A percentile compares a stretch with the other conserved stretches of the same genome.
phyloP scores from a whole-genome alignment of 2,797 vertebrate species.

The Decapterus maruadsi region DNA sequence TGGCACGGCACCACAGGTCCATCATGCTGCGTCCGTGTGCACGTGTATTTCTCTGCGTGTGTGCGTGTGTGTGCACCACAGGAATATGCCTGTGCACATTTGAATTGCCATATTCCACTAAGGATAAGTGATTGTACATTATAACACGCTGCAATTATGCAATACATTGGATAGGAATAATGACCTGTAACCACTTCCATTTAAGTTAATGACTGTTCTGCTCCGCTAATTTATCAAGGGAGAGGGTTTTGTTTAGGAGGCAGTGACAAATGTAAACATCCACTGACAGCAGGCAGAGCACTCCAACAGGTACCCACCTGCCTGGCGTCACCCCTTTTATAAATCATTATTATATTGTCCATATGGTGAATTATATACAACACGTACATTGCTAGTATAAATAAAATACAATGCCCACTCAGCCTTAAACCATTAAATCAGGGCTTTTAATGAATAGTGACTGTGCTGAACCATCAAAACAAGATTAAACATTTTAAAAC shows the following conservation, averaged over 20 bases:
- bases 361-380: neutral
- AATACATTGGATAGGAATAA: constrained; percentile 23
- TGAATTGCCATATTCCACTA: neutral
- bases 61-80: constrained; percentile 8
- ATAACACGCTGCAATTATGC: constrained; percentile 14
- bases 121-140: constrained; percentile 8
- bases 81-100: constrained; percentile 2
- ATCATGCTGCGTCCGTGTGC: constrained; percentile 59
- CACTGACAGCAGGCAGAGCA: constrained; percentile 14
- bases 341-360: neutral
- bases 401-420: neutral
- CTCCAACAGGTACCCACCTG: constrained; percentile 44
- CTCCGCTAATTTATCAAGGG: constrained; percentile 22
- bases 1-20: constrained; percentile 67
- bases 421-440: neutral
- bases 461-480: neutral
- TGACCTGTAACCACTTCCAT: constrained; percentile 28
- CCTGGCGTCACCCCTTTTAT: neutral
- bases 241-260: neutral
- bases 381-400: neutral
- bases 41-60: neutral
- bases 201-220: constrained; percentile 26
- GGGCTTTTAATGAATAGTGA: neutral
- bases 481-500: neutral
- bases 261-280: constrained; percentile 5